These are phyloP conservation scores for Synodontis membranacea DNA, from an alignment of 2,113 vertebrate species.

Conservation along the genomic window DNA sequence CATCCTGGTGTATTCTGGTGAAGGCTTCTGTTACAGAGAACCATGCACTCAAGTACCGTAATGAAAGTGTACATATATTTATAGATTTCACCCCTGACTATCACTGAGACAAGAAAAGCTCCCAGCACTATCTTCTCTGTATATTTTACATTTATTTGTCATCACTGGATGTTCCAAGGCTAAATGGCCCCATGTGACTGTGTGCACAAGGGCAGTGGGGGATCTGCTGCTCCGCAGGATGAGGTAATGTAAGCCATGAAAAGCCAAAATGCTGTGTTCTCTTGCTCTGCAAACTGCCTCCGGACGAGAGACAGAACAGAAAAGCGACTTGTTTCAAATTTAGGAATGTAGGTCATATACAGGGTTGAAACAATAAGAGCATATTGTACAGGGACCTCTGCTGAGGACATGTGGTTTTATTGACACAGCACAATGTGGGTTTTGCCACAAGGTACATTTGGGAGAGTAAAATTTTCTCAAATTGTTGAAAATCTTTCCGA, in stretches of 20 bases:
- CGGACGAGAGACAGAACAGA: not conserved
- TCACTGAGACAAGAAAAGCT: not conserved
- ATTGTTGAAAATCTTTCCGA: too few relatives aligned
- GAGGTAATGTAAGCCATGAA: constrained; percentile 4
- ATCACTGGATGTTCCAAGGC: not conserved
- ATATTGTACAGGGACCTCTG: not conserved
- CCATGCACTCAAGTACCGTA: not conserved
- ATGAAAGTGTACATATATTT: not conserved
- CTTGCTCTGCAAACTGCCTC: not conserved
- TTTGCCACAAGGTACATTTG: too few relatives aligned
- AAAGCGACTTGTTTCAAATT: not conserved
- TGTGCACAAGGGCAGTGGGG: not conserved
- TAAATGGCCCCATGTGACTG: constrained; percentile 11
- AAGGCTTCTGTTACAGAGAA: not conserved
- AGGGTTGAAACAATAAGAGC: not conserved
- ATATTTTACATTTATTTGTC: not conserved
- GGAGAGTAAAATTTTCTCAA: too few relatives aligned
- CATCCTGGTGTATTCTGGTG: too few relatives aligned
- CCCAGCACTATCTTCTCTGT: not conserved
- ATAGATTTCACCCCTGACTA: not conserved
- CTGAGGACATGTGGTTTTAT: not conserved
- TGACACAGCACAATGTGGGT: not conserved
- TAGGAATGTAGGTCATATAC: not conserved
- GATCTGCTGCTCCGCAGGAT: not conserved
- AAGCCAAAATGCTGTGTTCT: not conserved